Percentiles rank a stretch among this genome's conserved stretches.
Conservation (phyloP, 1,140 invertebrate genomes). For the Drosophila nigromelanica region DNA sequence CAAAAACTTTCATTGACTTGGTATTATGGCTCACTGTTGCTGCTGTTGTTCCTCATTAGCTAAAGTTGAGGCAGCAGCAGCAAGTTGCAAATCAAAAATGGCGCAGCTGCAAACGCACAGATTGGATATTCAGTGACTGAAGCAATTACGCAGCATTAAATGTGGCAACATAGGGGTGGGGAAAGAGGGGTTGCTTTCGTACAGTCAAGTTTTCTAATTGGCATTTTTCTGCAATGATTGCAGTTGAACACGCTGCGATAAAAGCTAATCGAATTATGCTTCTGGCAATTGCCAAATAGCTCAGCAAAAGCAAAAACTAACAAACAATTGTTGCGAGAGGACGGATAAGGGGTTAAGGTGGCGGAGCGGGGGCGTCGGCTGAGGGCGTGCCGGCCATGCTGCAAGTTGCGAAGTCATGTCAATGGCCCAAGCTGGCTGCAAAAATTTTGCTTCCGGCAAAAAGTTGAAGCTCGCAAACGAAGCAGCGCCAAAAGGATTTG, state of each 20-base stretch:
- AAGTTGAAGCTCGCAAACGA: constrained; percentile 37
- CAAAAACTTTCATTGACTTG: constrained; percentile 63
- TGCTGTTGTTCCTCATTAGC: constrained; percentile 52
- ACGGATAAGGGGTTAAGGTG: neutral
- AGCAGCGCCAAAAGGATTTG: constrained; percentile 57
- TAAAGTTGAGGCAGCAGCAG: constrained; percentile 46
- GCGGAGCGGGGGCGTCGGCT: neutral
- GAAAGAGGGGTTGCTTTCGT: constrained; percentile 2
- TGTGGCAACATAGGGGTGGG: too few relatives aligned
- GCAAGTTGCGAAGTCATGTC: constrained; percentile 61
- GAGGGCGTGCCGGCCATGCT: constrained; percentile 14
- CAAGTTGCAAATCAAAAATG: constrained; percentile 32
- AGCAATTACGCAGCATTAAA: constrained; percentile 35
- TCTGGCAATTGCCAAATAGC: constrained; percentile 60
- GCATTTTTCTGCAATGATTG: constrained; percentile 78
- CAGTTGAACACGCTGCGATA: constrained; percentile 76
- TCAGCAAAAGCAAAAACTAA: constrained; percentile 46
- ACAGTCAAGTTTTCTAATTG: constrained; percentile 71
- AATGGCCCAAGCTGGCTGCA: constrained; percentile 47
- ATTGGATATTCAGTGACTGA: constrained; percentile 15
- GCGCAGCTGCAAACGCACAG: constrained; percentile 29
- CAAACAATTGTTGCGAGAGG: constrained; percentile 56
- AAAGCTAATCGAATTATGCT: constrained; percentile 81
- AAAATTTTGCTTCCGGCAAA: constrained; percentile 59
- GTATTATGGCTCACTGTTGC: constrained; percentile 10